phyloP scores from a whole-genome alignment of 2,888 invertebrate genomes.

The Parnassius mnemosyne region DNA sequence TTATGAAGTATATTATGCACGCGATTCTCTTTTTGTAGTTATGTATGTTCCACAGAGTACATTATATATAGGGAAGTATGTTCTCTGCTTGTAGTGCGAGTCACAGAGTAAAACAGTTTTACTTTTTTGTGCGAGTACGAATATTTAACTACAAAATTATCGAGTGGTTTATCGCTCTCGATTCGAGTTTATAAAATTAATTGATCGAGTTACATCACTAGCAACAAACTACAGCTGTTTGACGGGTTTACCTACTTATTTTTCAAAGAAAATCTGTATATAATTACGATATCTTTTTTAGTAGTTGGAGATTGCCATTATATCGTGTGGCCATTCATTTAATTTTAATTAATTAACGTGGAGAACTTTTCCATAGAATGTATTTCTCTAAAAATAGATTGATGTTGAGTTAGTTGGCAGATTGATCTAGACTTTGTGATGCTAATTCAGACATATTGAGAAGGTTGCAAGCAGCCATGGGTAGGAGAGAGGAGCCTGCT shows the following conservation, averaged over 20 bases:
- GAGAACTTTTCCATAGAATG: slow-evolving; percentile 46
- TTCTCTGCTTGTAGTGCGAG: too few species aligned
- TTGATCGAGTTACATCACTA: slow-evolving; percentile 10
- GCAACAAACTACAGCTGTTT: slow-evolving; percentile 58
- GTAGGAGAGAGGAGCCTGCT: slow-evolving; percentile 61
- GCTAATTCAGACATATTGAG: slow-evolving; percentile 60
- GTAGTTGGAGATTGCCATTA: slow-evolving; percentile 31
- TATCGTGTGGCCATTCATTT: slow-evolving; percentile 32
- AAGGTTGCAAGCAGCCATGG: slow-evolving; percentile 54
- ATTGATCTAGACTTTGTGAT: slow-evolving; percentile 52
- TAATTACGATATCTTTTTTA: slow-evolving; percentile 42
- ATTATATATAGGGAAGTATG: too few species aligned
- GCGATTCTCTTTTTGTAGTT: too few species aligned
- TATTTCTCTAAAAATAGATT: slow-evolving; percentile 58
- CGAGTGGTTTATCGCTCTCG: too few species aligned
- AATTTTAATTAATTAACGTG: slow-evolving; percentile 22
- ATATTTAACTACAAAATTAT: too few species aligned
- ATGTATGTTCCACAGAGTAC: too few species aligned
- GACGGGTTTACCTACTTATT: slow-evolving; percentile 65
- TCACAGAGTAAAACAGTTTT: too few species aligned
- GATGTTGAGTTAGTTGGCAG: slow-evolving; percentile 50
- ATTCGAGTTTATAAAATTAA: too few species aligned
- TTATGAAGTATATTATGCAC: too few species aligned
- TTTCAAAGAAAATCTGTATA: slow-evolving; percentile 51
- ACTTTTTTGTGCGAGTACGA: too few species aligned